These are phyloP conservation scores for Pachydiplax longipennis DNA, from an alignment of 2,888 invertebrate species.

Conservation along the genomic window DNA sequence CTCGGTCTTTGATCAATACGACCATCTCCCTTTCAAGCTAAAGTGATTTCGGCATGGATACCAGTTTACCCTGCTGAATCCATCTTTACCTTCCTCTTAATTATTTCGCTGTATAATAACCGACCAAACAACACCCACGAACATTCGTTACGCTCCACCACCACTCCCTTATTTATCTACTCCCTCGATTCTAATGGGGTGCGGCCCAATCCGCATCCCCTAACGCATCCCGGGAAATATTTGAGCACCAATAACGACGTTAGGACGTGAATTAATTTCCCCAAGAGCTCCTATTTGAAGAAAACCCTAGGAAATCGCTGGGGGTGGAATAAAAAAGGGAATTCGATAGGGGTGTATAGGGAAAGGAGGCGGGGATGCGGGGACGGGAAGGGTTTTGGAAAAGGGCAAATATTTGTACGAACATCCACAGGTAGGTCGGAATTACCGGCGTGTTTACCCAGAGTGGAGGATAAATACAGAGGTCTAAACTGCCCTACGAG, in stretches of 20 bases:
- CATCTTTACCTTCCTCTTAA: too few relatives aligned
- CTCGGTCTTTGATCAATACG: too few relatives aligned
- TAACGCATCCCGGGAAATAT: neutral
- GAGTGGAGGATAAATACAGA: neutral
- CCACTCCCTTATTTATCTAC: neutral
- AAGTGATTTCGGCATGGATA: too few relatives aligned
- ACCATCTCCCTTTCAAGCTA: too few relatives aligned
- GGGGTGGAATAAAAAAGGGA: neutral
- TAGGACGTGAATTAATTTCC: neutral
- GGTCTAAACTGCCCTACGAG: neutral
- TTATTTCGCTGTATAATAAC: neutral
- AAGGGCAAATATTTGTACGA: slow-evolving; percentile 19
- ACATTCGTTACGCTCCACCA: neutral
- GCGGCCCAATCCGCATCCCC: neutral
- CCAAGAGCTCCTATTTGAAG: neutral
- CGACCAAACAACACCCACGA: neutral
- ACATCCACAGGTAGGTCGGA: slow-evolving; percentile 26
- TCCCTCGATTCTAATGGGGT: neutral
- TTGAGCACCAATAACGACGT: neutral
- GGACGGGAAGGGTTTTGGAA: neutral
- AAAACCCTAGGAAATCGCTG: neutral
- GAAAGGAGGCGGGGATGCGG: neutral
- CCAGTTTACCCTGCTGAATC: too few relatives aligned
- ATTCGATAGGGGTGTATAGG: neutral
- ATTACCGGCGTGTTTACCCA: neutral